Evolutionary conservation across 2,888 invertebrate genomes (phyloP), one percentile per base, ranked within the genome.

Genomic region (Platycheirus rosarum): DNA sequence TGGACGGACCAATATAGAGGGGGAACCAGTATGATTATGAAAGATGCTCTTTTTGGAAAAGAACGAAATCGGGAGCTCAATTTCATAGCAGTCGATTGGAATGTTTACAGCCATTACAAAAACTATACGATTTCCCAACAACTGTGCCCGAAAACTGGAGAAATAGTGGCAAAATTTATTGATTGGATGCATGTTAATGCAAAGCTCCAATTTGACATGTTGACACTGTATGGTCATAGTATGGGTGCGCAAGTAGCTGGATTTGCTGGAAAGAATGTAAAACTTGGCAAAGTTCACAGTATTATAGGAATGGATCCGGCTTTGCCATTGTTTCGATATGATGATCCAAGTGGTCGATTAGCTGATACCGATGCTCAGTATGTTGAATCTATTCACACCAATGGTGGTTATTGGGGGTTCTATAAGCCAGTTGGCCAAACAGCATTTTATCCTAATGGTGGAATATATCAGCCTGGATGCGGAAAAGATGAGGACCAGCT

Each of bases 51-150:
- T 77, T 88, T 93, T 5, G 90, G 91, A 66, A 90, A 91, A 3
- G 92, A 91, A 32, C 91, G 92, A 71, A 40, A 40, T 0, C 92
- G 91, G 51, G 92, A 92, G 62, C 88, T 91, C 68, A 93, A 93
- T 85, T 92, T 93, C 42, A 91, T 93, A 55, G 91, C 91, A 0
- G 92, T 93, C 5, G 93, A 93, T 85, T 93, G 93, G 92, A 91
- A 91, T 8, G 90, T 88, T 0, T 70, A 53, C 0, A 92, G 92
- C 0, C 63, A 85, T 3, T 91, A 91, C 76, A 89, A 91, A 0
- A 92, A 92, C 85, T 93, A 93, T 80, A 88, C 91, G 14, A 86
- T 91, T 9, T 92, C 92, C 5, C 91, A 92, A 75, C 91, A 91
- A 1, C 69, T 84, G 20, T 86, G 84, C 0, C 75, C 85, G 0